Evolutionary conservation across 2,113 vertebrate genomes (phyloP), one percentile per base, ranked within the genome.

Genomic region (Ptyas mucosa): DNA sequence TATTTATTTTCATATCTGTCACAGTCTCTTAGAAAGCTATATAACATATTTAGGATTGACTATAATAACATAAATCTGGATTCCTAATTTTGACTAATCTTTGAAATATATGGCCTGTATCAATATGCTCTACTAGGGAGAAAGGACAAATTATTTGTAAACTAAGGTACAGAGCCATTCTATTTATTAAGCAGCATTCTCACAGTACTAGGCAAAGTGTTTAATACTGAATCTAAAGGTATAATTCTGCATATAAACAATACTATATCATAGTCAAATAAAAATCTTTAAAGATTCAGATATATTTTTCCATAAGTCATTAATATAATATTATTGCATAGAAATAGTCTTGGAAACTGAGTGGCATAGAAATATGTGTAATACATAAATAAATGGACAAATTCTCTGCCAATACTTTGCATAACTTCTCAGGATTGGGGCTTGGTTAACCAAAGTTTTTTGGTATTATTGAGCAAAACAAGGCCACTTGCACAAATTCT

Each of bases 1-100:
- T 94, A 93, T 93, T 95, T 20, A 91, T 94, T 92, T 53, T 58
- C 91, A 85, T 94, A 91, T 94, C 94, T 96, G 90, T 34, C 89
- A 87, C 94, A 89, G 95, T 87, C 8, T 39, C 46, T 86, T 93
- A 93, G n/a, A 93, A 96, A 85, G 20, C 2, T 94, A 20, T 94
- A 90, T 93, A 51, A 81, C 39, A 29, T 94, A 90, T 64, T 87
- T 96, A 93, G 90, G 90, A 4, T 75, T 3, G 64, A 23, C 91
- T 94, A 53, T 53, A 92, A 4, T 93, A 93, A 94, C 94, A 93
- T 10, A 81, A 34, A 94, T 85, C 52, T 5, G 3, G 43, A 90
- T 61, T 94, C 91, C 91, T 87, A 10, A 92, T 91, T 3, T 93
- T 89, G 26, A 29, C 91, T 85, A 8, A 46, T 87, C 69, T 49